Conservation (phyloP, 2,113 vertebrate genomes). For the Apus apus region DNA sequence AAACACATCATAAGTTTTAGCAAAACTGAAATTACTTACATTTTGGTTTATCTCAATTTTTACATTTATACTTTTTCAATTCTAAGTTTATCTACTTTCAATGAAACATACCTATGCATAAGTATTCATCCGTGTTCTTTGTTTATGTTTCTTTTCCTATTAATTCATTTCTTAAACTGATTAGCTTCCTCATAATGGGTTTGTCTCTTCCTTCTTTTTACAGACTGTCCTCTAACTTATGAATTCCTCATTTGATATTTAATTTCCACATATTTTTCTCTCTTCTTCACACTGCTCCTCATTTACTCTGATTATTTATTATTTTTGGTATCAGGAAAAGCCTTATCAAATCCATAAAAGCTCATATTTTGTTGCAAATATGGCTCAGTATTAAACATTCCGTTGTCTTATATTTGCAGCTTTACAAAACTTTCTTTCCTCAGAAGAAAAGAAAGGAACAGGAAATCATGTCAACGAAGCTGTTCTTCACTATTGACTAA, state of each 20-base stretch:
- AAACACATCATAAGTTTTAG: neutral
- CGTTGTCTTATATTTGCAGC: neutral
- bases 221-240: neutral
- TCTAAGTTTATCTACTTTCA: neutral
- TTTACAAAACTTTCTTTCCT: neutral
- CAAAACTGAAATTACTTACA: neutral
- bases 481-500: neutral
- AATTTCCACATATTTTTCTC: neutral
- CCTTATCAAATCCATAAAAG: neutral
- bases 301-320: neutral
- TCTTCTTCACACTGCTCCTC: neutral
- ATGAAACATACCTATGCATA: neutral
- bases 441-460: neutral
- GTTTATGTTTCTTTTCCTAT: neutral
- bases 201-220: neutral
- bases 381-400: neutral
- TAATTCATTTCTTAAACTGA: neutral
- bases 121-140: neutral
- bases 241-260: accelerated
- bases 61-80: neutral
- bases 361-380: neutral
- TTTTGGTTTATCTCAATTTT: neutral
- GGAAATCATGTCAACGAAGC: neutral
- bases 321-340: neutral
- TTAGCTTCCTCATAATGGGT: neutral